Conservation (phyloP, 2,113 vertebrate species). For the Excalfactoria chinensis region DNA sequence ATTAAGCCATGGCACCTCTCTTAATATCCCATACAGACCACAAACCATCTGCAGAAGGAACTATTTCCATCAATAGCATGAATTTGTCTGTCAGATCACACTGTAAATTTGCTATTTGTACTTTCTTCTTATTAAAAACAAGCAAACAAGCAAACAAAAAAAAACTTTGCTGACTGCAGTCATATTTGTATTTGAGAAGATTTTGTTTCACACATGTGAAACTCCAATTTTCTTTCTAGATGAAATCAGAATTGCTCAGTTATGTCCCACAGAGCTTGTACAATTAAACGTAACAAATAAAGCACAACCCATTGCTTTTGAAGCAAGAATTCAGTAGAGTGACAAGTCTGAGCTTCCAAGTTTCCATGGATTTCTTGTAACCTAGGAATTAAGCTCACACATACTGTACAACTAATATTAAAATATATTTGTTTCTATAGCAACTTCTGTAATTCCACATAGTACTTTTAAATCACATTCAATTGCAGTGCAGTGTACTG, state of each 20-base stretch:
- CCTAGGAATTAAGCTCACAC: neutral
- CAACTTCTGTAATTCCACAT: neutral
- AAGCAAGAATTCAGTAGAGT: neutral
- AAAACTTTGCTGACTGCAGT: neutral
- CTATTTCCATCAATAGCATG: neutral
- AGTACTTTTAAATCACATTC: neutral
- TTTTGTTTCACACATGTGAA: neutral
- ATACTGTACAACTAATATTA: neutral
- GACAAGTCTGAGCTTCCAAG: neutral
- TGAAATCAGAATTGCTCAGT: neutral
- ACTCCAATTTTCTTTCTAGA: neutral
- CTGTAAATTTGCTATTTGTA: neutral
- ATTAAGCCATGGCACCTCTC: neutral
- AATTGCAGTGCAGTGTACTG: neutral
- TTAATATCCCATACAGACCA: neutral
- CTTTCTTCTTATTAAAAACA: neutral
- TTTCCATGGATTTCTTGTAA: conserved; percentile 21
- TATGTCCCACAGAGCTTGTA: neutral
- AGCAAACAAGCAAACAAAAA: neutral
- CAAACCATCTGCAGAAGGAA: neutral
- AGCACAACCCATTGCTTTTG: neutral
- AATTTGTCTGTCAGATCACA: neutral
- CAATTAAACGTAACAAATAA: neutral
- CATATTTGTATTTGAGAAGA: neutral
- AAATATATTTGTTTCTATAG: conserved; percentile 49